Conservation (phyloP, 2,113 vertebrate genomes). For the Bettongia penicillata region DNA sequence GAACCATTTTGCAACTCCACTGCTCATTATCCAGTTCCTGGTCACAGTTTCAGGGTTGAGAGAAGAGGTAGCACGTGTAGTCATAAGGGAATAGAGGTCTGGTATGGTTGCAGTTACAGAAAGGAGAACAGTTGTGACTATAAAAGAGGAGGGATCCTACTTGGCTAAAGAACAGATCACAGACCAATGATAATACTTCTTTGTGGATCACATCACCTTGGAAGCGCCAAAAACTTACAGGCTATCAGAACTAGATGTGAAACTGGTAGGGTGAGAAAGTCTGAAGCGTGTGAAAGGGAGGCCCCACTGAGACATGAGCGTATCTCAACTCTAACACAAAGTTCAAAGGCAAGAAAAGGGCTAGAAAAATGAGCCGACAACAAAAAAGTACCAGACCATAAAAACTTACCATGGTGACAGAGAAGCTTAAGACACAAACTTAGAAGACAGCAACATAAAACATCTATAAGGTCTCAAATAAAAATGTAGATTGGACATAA, state of each 20-base stretch:
- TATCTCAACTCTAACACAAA: neutral
- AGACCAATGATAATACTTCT: neutral
- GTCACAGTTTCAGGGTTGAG: neutral
- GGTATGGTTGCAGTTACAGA: neutral
- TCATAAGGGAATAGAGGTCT: neutral
- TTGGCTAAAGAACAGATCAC: neutral
- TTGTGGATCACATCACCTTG: neutral
- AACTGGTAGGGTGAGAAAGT: neutral
- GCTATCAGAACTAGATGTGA: neutral
- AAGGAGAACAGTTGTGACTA: neutral
- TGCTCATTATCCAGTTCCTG: neutral
- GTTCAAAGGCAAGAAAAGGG: neutral
- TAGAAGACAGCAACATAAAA: neutral
- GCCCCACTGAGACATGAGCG: neutral
- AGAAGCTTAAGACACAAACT: neutral
- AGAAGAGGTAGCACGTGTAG: neutral
- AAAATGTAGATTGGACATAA: neutral
- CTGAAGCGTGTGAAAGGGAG: neutral
- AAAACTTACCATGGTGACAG: neutral
- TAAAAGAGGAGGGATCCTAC: neutral
- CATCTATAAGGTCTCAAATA: neutral
- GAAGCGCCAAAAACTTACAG: neutral
- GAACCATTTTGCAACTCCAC: neutral
- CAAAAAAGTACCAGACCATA: neutral
- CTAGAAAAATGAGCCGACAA: neutral